phyloP scores from a whole-genome alignment of 2,888 invertebrate genomes.

The Entomobrya multifasciata region DNA sequence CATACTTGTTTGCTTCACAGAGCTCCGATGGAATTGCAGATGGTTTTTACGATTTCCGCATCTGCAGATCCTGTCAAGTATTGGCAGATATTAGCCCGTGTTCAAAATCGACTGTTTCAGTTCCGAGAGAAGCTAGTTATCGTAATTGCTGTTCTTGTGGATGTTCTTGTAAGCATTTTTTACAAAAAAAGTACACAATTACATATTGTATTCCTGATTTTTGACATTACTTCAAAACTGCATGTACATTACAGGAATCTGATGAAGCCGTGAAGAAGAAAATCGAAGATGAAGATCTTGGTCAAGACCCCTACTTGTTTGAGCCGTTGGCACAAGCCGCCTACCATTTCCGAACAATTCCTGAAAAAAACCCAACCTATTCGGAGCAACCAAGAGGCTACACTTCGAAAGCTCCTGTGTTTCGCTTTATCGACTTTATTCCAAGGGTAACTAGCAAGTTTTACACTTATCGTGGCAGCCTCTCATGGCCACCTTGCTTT shows the following conservation, averaged over 20 bases:
- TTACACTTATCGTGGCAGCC: slow-evolving; percentile 57
- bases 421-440: slow-evolving; percentile 52
- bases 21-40: slow-evolving; percentile 50
- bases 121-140: slow-evolving; percentile 51
- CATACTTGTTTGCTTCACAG: neutral
- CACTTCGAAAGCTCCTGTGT: slow-evolving; percentile 11
- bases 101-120: slow-evolving; percentile 52
- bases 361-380: neutral
- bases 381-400: slow-evolving; percentile 43
- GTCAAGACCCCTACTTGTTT: slow-evolving; percentile 50
- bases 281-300: neutral
- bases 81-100: slow-evolving; percentile 44
- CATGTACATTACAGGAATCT: neutral
- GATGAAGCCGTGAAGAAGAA: neutral
- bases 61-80: slow-evolving; percentile 30
- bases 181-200: too few species aligned
- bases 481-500: slow-evolving; percentile 49
- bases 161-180: slow-evolving; percentile 2
- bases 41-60: slow-evolving; percentile 42
- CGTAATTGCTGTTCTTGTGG: slow-evolving; percentile 35
- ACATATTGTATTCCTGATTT: too few species aligned
- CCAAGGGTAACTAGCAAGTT: slow-evolving; percentile 18
- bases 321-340: slow-evolving; percentile 53
- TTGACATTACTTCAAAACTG: too few species aligned
- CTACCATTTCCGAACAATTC: slow-evolving; percentile 6